Evolutionary conservation across 1,140 invertebrate genomes (phyloP).

Genomic region (Drosophila mayri): DNA sequence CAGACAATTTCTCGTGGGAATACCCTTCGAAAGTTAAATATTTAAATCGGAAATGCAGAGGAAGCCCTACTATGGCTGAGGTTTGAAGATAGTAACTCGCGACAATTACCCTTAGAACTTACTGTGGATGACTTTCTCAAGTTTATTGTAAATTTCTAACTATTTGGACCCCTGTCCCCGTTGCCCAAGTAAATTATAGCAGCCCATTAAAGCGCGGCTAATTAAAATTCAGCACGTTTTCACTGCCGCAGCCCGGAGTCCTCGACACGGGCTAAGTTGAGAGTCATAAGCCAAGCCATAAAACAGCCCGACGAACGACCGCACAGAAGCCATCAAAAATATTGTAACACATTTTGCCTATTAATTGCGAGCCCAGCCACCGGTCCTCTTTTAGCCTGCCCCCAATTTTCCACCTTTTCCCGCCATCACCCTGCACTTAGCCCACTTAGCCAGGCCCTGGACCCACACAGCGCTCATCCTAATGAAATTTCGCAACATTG

Average conservation of each 20-base stretch:
- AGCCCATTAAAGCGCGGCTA: slow-evolving; percentile 66
- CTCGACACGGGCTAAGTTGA: slow-evolving; percentile 24
- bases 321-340: slow-evolving; percentile 73
- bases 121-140: slow-evolving; percentile 1
- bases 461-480: slow-evolving; percentile 24
- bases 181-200: slow-evolving; percentile 50
- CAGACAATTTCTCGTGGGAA: slow-evolving; percentile 1
- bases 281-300: slow-evolving; percentile 71
- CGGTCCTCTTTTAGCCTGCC: slow-evolving; percentile 13
- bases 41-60: not conserved
- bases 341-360: slow-evolving; percentile 79
- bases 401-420: slow-evolving; percentile 32
- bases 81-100: not conserved
- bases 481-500: slow-evolving; percentile 75
- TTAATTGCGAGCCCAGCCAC: slow-evolving; percentile 57
- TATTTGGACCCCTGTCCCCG: slow-evolving; percentile 6
- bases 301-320: slow-evolving; percentile 63
- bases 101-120: not conserved
- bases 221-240: slow-evolving; percentile 79
- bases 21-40: not conserved
- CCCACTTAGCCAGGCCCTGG: not conserved
- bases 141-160: slow-evolving; percentile 12
- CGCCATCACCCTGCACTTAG: not conserved
- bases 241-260: slow-evolving; percentile 2
- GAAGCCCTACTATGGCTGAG: not conserved